Evolutionary conservation across 1,140 invertebrate genomes (phyloP), one percentile per base, ranked within the genome.

Genomic region (Dryas iulia): DNA sequence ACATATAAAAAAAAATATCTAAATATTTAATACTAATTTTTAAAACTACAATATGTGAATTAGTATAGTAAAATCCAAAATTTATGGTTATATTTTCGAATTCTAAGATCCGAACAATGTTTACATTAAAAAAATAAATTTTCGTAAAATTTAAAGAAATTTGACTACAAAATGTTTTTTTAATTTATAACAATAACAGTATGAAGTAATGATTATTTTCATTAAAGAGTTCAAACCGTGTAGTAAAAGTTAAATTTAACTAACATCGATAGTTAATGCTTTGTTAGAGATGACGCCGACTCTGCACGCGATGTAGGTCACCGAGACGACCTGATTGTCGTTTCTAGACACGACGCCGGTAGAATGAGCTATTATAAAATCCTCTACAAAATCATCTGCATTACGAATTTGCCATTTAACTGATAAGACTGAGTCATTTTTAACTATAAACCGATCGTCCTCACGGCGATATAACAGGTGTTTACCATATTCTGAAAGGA

Each of bases 381-480:
- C 83, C 63, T 89, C 78, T 3, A 78, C 56, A 65, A 90, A 89
- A n/a, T 90, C 87, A 18, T 74, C 56, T 21, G 82, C 60, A 70
- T 90, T 91, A 25, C 83, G 77, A 66, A 91, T 83, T 76, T 86
- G 84, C 87, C 88, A 91, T 79, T 83, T 86, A 59, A 91, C 76
- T 7, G 89, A 81, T 54, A 91, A 71, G 62, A 91, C 84, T 7
- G 89, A 91, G 70, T 90, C 86, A 66, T 91, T 91, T 68, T 89
- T 91, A n/a, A 91, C 82, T 30, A 91, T 89, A 68, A 91, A 86
- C 66, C 88, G 80, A 56, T 90, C 86, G 58, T 89, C 84, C 77
- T 89, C 83, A 59, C 83, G 79, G 14, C 89, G 78, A 60, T 91
- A 91, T 2, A 91, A 71, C 35, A 91, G 67, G 28, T 86, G 79